Evolutionary conservation across 2,797 vertebrate species (phyloP), one percentile per base, ranked within the genome.

Genomic region (Microctenopoma stevenorrisi): DNA sequence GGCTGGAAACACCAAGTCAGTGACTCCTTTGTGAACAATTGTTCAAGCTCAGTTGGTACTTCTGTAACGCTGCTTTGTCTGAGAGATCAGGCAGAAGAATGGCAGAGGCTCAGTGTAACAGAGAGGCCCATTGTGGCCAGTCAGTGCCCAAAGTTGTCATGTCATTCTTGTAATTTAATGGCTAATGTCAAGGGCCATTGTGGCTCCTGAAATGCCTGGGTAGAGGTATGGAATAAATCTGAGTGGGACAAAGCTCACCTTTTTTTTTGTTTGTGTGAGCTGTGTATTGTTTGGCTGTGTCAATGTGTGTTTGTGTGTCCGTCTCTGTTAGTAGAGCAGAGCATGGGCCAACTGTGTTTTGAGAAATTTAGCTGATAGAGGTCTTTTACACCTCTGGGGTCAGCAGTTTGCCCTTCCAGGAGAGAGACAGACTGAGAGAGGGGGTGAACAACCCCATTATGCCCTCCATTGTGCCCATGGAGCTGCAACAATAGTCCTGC

Each of bases 381-480:
- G 83, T 74, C 81, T 90, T 92, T 94, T 82, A 86, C 78, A 84
- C 74, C 75, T 68, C 73, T 80, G 79, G 73, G 68, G 88, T 95
- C 93, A 95, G 94, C 94, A 93, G 76, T 94, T 92, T 92, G 83
- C 74, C 72, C 81, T 60, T 77, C 80, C 75, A 86, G 82, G 72
- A 89, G 81, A 86, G 69, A 72, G 58, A 81, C 54, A 13, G 78
- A 84, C 75, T 72, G 83, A 81, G 79, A 68, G 69, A 52, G 30
- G 69, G 57, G 74, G 86, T 76, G 86, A 84, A 86, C 71, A 40
- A 78, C 60, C 68, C 85, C 76, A 76, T 92, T 92, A 83, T 91
- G 74, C 78, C 80, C 69, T 22, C 83, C 62, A 86, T 93, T 93
- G 88, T 91, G 82, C 78, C 86, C 67, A 74, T 73, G 77, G 64